These are phyloP conservation scores for Pocillopora verrucosa DNA, from an alignment of 64 coral and sea anemone genomes.

Conservation along the genomic window DNA sequence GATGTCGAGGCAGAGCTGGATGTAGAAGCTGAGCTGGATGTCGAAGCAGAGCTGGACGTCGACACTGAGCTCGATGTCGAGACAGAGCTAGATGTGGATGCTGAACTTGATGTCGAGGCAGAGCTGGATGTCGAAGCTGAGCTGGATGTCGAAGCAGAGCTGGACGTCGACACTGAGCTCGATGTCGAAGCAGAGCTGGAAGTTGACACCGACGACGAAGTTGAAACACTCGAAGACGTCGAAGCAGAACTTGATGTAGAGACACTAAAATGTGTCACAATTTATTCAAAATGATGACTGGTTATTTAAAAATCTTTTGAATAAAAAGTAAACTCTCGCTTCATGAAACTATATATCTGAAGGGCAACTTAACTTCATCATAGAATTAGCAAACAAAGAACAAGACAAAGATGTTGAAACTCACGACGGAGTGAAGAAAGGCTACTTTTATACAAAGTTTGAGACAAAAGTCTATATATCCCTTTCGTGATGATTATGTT, in stretches of 20 bases:
- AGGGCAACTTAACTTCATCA: no score
- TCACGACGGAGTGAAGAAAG: no score
- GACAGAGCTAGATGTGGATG: neutral
- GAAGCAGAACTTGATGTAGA: neutral
- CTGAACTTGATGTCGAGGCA: neutral
- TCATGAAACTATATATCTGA: neutral
- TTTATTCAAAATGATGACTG: no score
- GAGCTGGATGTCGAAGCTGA: constrained; percentile 5
- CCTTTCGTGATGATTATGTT: neutral
- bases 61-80: neutral
- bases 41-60: neutral
- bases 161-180: no score
- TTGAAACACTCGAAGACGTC: neutral
- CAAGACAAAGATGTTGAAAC: no score
- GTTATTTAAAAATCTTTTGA: no score
- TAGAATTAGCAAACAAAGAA: no score
- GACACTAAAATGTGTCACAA: no score
- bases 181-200: no score
- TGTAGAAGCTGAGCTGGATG: neutral
- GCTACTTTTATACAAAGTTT: no score
- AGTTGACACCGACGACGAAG: neutral
- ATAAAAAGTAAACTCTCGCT: no score
- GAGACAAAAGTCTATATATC: no score
- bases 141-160: neutral
- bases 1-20: neutral